Evolutionary conservation across 2,888 invertebrate genomes (phyloP).

Genomic region (Thereva nobilitata): DNA sequence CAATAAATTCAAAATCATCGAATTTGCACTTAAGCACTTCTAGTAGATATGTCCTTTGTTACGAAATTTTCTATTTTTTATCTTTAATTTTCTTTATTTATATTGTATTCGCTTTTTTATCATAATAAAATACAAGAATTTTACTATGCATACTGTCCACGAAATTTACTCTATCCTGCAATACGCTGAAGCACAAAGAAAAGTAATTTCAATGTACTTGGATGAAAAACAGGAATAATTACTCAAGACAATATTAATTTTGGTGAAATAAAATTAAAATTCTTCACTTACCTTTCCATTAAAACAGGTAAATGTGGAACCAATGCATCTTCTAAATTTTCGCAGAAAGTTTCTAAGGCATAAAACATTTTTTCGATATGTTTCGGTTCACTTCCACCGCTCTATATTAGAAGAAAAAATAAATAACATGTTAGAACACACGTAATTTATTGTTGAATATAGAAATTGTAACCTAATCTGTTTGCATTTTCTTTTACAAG

Average conservation of each 20-base stretch:
- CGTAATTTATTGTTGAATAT: not conserved
- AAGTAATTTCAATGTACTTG: constrained; percentile 2
- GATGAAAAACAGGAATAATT: constrained; percentile 17
- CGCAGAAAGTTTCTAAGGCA: constrained; percentile 78
- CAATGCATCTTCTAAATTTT: constrained; percentile 74
- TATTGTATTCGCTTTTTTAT: constrained; percentile 2
- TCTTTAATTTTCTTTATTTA: no score
- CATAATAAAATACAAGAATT: constrained; percentile 15
- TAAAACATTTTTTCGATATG: constrained; percentile 76
- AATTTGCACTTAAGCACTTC: no score
- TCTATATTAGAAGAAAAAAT: constrained; percentile 45
- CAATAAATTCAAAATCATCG: no score
- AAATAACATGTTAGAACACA: not conserved
- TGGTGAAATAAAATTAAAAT: not conserved
- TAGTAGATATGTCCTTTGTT: no score
- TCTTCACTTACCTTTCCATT: constrained; percentile 66
- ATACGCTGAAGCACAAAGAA: constrained; percentile 22
- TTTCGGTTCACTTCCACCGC: constrained; percentile 64
- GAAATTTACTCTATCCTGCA: constrained; percentile 28
- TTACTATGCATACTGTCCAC: constrained; percentile 4
- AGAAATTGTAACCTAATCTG: constrained; percentile 48
- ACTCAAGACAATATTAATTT: no score
- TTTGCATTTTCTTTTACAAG: constrained; percentile 44
- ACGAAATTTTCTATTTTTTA: no score
- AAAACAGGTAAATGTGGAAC: constrained; percentile 71